Percentiles rank a stretch among this genome's conserved stretches.
phyloP scores from a whole-genome alignment of 2,888 invertebrate genomes.

The Eupithecia dodoneata region DNA sequence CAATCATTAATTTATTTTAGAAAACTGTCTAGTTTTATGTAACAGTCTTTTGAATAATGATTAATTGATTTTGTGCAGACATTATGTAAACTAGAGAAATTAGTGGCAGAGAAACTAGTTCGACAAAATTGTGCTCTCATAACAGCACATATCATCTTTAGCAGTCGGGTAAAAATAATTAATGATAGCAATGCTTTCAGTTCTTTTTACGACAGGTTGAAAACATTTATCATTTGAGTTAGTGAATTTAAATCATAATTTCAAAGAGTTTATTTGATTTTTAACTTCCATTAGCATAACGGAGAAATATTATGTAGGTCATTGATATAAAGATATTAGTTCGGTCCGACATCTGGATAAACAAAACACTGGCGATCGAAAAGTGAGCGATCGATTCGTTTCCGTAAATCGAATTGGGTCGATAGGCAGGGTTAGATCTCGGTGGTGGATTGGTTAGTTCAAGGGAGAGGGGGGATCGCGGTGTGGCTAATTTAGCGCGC shows the following conservation, averaged over 20 bases:
- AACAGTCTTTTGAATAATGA: neutral
- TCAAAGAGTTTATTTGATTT: neutral
- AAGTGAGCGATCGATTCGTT: conserved; percentile 57
- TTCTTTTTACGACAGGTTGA: conserved; percentile 4
- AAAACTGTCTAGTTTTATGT: neutral
- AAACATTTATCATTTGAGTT: conserved; percentile 30
- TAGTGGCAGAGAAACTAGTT: conserved; percentile 7
- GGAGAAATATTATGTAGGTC: conserved; percentile 50
- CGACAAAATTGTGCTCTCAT: neutral
- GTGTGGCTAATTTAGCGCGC: conserved; percentile 75
- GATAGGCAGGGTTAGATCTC: conserved; percentile 73
- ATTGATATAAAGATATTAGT: conserved; percentile 36
- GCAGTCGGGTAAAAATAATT: conserved; percentile 4
- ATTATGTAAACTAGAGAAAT: conserved; percentile 11
- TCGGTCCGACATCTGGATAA: conserved; percentile 48
- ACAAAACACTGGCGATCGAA: conserved; percentile 50
- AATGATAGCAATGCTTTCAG: conserved; percentile 7
- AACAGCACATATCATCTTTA: neutral
- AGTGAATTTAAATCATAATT: neutral
- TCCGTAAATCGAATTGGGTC: conserved; percentile 77
- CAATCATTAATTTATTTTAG: neutral
- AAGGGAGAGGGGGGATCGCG: conserved; percentile 68
- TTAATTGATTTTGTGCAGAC: neutral
- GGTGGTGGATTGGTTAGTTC: conserved; percentile 48
- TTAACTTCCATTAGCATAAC: conserved; percentile 18